A percentile compares a stretch with the other conserved stretches of the same genome.
phyloP scores from a whole-genome alignment of 2,113 vertebrate species.

The Mesembrinibis cayennensis region DNA sequence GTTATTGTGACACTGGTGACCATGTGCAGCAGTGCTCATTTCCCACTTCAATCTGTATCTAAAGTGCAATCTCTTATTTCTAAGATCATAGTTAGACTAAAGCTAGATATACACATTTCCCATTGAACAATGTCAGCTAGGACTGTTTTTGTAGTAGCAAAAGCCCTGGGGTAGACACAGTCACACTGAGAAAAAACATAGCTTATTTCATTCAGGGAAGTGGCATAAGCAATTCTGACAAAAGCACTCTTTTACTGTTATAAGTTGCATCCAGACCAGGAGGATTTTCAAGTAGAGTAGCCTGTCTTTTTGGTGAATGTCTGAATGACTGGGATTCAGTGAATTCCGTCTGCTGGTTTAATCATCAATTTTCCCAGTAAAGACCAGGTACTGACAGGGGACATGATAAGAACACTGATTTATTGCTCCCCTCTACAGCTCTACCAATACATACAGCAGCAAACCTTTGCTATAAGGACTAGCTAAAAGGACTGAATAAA shows the following conservation, averaged over 20 bases:
- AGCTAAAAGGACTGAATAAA: neutral
- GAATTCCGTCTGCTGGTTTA: conserved; percentile 22
- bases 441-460: neutral
- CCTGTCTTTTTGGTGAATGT: neutral
- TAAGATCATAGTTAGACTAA: neutral
- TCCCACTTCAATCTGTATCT: neutral
- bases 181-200: neutral
- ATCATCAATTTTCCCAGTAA: conserved; percentile 35
- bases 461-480: neutral
- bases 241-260: neutral
- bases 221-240: neutral
- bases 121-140: neutral
- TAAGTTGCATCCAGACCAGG: neutral
- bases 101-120: neutral
- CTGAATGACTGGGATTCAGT: neutral
- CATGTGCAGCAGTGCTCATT: neutral
- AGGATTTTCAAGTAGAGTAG: neutral
- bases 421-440: neutral
- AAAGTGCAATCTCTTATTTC: neutral
- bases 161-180: neutral
- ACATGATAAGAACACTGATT: conserved; percentile 17
- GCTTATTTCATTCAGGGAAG: neutral
- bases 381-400: neutral
- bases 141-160: neutral
- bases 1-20: neutral